A percentile compares a stretch with the other conserved stretches of the same genome.
phyloP scores from a whole-genome alignment of 1,140 invertebrate genomes.

The Drosophila murphyi region DNA sequence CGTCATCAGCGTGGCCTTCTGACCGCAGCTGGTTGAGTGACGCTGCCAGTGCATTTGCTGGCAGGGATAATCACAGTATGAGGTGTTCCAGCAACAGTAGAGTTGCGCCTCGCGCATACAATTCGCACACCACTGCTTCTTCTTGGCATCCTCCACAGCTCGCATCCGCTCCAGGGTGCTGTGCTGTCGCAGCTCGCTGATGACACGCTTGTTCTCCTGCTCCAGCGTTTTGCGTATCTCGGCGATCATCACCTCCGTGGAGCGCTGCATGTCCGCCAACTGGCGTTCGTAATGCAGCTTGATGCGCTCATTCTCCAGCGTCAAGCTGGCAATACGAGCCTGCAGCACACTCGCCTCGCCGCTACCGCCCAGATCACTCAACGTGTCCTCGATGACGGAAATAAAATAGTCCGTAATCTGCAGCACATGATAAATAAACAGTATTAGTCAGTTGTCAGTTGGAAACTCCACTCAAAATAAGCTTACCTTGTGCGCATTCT shows the following conservation, averaged over 20 bases:
- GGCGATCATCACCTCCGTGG: conserved; percentile 74
- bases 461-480: no score
- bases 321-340: conserved; percentile 86
- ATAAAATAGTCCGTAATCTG: conserved; percentile 86
- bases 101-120: conserved; percentile 94
- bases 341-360: conserved; percentile 84
- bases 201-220: conserved; percentile 87
- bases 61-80: conserved; percentile 95
- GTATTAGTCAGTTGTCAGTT: no score
- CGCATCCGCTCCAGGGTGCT: conserved; percentile 88
- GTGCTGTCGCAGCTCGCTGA: conserved; percentile 87
- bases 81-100: conserved; percentile 98
- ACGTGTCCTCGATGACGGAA: conserved; percentile 86
- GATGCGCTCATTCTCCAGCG: conserved; percentile 88
- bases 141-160: conserved; percentile 91
- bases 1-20: conserved; percentile 22
- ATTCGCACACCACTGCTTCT: conserved; percentile 94
- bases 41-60: conserved; percentile 89
- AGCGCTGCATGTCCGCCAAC: conserved; percentile 85
- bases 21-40: conserved; percentile 85
- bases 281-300: conserved; percentile 86
- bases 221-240: conserved; percentile 89
- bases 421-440: no score
- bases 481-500: conserved; percentile 85
- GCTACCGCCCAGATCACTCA: conserved; percentile 85